Conservation (phyloP, 2,888 invertebrate species). For the Conchocele bisecta region DNA sequence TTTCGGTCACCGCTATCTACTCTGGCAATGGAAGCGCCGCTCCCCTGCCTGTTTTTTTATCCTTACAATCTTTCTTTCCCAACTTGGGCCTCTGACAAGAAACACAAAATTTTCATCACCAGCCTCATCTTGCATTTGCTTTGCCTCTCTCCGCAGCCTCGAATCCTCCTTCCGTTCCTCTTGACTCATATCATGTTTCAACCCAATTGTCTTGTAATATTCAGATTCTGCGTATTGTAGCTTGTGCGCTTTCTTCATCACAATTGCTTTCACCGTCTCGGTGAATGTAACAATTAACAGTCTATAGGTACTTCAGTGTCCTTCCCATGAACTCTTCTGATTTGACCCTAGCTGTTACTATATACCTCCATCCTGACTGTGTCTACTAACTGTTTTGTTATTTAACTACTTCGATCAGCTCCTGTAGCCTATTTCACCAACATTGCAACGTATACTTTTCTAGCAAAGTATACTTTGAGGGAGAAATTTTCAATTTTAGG, state of each 20-base stretch:
- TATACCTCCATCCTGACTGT: too few relatives aligned
- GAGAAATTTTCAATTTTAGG: too few relatives aligned
- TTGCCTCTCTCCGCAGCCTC: slow-evolving; percentile 6
- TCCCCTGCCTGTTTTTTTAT: not conserved
- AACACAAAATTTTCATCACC: slow-evolving; percentile 2
- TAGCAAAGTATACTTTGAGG: too few relatives aligned
- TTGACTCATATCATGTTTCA: slow-evolving; percentile 21
- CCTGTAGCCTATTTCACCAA: too few relatives aligned
- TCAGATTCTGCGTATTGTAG: not conserved
- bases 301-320: not conserved
- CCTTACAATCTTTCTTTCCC: slow-evolving; percentile 12
- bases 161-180: slow-evolving; percentile 3
- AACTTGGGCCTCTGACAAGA: slow-evolving; percentile 10
- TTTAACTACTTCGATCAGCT: too few relatives aligned
- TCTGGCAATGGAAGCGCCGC: too few relatives aligned
- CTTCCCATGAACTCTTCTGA: not conserved
- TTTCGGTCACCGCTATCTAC: not conserved
- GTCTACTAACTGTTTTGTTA: too few relatives aligned
- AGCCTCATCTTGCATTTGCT: not conserved
- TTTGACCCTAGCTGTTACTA: too few relatives aligned
- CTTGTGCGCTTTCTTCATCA: not conserved
- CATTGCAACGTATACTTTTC: too few relatives aligned
- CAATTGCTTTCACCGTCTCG: not conserved
- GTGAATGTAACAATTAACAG: not conserved
- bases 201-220: slow-evolving; percentile 6